Evolutionary conservation across 2,113 vertebrate genomes (phyloP).

Genomic region (Halichoeres trimaculatus): DNA sequence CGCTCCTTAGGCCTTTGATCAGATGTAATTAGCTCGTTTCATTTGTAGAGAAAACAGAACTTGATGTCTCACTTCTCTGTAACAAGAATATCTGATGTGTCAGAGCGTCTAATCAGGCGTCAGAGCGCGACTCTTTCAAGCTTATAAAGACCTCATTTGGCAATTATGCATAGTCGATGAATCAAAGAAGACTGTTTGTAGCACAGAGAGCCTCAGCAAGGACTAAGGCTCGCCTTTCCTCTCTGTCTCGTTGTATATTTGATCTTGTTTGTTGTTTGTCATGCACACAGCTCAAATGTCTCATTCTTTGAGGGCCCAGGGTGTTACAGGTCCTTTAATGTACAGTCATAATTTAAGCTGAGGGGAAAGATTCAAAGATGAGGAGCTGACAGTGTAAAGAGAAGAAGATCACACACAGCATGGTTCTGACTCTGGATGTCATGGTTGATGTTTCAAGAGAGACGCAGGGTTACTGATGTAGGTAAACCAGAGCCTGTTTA

Average conservation of each 20-base stretch:
- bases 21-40: conserved; percentile 46
- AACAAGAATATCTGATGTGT: conserved; percentile 38
- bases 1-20: conserved; percentile 17
- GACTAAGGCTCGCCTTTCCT: background rate
- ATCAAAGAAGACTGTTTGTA: conserved; percentile 11
- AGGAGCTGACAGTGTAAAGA: conserved; percentile 15
- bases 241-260: background rate
- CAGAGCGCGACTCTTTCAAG: conserved; percentile 21
- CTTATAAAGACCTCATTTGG: conserved; percentile 31
- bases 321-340: background rate
- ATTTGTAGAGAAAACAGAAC: conserved; percentile 33
- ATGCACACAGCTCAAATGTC: conserved; percentile 11
- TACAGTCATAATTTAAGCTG: background rate
- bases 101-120: conserved; percentile 20
- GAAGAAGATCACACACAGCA: too few relatives aligned
- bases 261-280: background rate
- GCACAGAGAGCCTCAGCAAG: background rate
- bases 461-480: too few relatives aligned
- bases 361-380: conserved; percentile 22
- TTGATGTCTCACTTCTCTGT: conserved; percentile 16
- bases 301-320: background rate
- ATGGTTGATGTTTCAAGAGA: too few relatives aligned
- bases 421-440: too few relatives aligned
- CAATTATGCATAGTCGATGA: conserved; percentile 22
- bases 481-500: too few relatives aligned